phyloP scores from a whole-genome alignment of 2,888 invertebrate species.

The Stenoptilia bipunctidactyla region DNA sequence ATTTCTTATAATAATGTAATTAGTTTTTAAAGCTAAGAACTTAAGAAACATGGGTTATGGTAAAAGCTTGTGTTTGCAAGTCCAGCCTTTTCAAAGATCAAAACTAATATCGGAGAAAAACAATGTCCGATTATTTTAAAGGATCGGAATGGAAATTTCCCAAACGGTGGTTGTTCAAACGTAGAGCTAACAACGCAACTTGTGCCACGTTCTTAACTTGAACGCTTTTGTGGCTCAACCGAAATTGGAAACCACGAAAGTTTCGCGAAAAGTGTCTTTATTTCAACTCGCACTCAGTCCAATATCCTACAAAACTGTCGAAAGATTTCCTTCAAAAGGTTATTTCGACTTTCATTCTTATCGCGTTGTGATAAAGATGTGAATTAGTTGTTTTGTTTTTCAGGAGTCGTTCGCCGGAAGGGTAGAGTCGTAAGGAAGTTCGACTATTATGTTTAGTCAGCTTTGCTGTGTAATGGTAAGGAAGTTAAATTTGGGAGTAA shows the following conservation, averaged over 20 bases:
- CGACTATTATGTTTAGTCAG: constrained; percentile 70
- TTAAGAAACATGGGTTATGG: too few species aligned
- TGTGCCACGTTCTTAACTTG: constrained; percentile 61
- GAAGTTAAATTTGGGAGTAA: constrained; percentile 70
- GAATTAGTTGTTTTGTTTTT: constrained; percentile 17
- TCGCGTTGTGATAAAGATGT: constrained; percentile 33
- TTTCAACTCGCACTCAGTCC: constrained; percentile 19
- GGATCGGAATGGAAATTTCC: constrained; percentile 18
- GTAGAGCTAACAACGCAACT: constrained; percentile 61
- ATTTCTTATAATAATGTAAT: too few species aligned
- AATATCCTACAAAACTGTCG: constrained; percentile 18
- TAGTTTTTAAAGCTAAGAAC: too few species aligned
- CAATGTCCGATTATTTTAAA: too few species aligned
- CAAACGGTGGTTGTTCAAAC: constrained; percentile 60
- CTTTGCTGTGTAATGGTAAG: constrained; percentile 65
- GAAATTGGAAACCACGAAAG: neutral
- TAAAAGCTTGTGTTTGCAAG: too few species aligned
- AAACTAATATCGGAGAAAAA: too few species aligned
- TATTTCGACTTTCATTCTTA: neutral
- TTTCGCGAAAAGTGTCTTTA: constrained; percentile 27
- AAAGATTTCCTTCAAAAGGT: neutral
- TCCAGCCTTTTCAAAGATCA: too few species aligned
- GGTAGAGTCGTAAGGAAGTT: constrained; percentile 71
- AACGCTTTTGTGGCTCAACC: constrained; percentile 48
- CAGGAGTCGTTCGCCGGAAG: constrained; percentile 53